These are phyloP conservation scores for Enteromius trimaculatus DNA, from an alignment of 2,797 vertebrate species.

Conservation along the genomic window DNA sequence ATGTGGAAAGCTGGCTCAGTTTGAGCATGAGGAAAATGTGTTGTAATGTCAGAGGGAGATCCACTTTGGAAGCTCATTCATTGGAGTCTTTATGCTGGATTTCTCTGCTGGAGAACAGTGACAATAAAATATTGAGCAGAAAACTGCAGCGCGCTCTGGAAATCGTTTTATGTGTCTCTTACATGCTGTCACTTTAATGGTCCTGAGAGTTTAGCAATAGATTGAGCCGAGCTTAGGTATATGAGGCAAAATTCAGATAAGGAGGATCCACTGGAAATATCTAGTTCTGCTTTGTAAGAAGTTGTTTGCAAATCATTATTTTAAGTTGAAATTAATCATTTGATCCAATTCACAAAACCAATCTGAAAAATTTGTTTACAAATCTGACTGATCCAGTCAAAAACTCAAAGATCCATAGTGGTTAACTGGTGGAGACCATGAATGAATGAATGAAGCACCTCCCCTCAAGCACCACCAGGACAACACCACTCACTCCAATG, in stretches of 20 bases:
- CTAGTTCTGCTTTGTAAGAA: background rate
- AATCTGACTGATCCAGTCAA: background rate
- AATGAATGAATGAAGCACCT: no score
- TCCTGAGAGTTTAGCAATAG: slow-evolving; percentile 22
- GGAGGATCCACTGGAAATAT: background rate
- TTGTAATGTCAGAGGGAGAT: slow-evolving; percentile 2
- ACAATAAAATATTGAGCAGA: slow-evolving; percentile 33
- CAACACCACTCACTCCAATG: no score
- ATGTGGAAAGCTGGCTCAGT: background rate
- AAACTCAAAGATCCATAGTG: background rate
- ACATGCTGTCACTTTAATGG: slow-evolving; percentile 30
- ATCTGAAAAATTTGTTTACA: background rate
- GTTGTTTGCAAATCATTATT: background rate
- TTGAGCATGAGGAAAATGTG: slow-evolving; percentile 1
- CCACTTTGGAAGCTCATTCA: background rate
- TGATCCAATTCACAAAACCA: background rate
- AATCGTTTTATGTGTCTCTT: slow-evolving; percentile 12
- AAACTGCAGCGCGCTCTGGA: background rate
- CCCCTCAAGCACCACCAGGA: no score
- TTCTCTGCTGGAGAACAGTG: slow-evolving; percentile 20
- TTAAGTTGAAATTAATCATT: background rate
- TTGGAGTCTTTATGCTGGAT: slow-evolving; percentile 5
- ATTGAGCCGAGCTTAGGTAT: slow-evolving; percentile 23
- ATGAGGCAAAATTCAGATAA: background rate
- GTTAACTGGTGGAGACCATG: background rate